Percentiles rank a stretch among this genome's conserved stretches.
phyloP scores from a whole-genome alignment of 30 jellyfish, hydroid and myxozoan species.

The Clytia hemisphaerica region DNA sequence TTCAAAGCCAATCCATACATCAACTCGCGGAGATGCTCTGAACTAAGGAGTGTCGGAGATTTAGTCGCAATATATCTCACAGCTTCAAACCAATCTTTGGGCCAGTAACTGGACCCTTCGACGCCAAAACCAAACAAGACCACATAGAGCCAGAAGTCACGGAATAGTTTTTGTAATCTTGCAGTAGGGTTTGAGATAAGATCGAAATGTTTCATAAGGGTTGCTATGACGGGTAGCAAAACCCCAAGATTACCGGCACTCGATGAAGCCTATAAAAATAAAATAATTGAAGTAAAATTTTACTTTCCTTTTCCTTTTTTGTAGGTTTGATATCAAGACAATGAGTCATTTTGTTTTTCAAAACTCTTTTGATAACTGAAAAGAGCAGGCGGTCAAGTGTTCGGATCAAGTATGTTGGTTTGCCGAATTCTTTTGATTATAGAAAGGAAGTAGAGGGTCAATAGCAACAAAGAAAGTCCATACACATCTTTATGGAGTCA shows the following conservation, averaged over 20 bases:
- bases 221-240: conserved; percentile 72
- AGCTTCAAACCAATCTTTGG: conserved; percentile 86
- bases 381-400: too few species aligned
- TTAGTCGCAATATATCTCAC: conserved; percentile 66
- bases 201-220: conserved; percentile 51
- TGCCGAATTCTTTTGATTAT: too few species aligned
- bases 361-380: too few species aligned
- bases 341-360: too few species aligned
- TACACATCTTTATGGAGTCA: too few species aligned
- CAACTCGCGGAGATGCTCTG: conserved; percentile 82
- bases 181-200: conserved; percentile 68
- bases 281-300: too few species aligned
- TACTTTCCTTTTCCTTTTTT: too few species aligned
- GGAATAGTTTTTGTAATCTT: conserved; percentile 70
- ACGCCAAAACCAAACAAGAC: conserved; percentile 87
- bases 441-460: too few species aligned
- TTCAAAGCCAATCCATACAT: conserved; percentile 81
- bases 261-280: conserved; percentile 73
- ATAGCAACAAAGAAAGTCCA: too few species aligned
- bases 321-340: too few species aligned
- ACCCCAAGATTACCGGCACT: conserved; percentile 95
- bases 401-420: too few species aligned
- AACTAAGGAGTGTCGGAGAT: conserved; percentile 66
- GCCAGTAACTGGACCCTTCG: conserved; percentile 87
- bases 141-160: conserved; percentile 93